Evolutionary conservation across 2,888 invertebrate genomes (phyloP), one percentile per base, ranked within the genome.

Genomic region (Drosophila limbata): DNA sequence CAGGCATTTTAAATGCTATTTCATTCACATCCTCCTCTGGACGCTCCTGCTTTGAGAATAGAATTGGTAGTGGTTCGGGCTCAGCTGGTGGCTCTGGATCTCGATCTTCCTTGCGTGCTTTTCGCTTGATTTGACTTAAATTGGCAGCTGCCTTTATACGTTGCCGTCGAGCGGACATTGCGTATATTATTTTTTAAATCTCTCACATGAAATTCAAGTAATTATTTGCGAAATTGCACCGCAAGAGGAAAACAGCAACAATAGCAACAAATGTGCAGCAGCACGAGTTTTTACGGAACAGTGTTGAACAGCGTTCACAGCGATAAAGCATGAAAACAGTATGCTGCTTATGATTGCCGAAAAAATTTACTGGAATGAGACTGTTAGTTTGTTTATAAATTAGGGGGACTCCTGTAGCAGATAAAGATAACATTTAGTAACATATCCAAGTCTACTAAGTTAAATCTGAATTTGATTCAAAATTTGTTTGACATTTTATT

Each of bases 141-240:
- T 95, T 95, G 47, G 95, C 95, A 81, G 95, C 94, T 63, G 95
- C 95, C 93, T 96, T 96, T 81, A 96, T 95, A 92, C 96, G 94
- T 53, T 95, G 95, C 87, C 96, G 92, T 92, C 96, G 93, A 50
- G 94, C 94, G 61, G 95, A 94, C 95, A 95, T 95, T 59, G 39
- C 59, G 51, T 11, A 1, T 40, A 15, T 40, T 57, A 21, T 62
- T 1, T 47, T 31, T 69, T 5, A 48, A n/a, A 13, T 72, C 70
- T 73, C 67, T 67, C 77, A 66, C 77, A 86, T 79, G 40, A 73
- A 79, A 50, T 52, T 21, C 6, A 25, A n/a, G 13, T 60, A 57
- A 33, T 44, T 17, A 33, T 48, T 52, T 35, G 45, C 40, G 52
- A 77, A 75, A 56, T 19, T 28, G 5, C 17, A 35, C 21, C 31